Evolutionary conservation across 2,113 vertebrate species (phyloP).

Genomic region (Platycercus adscitus): DNA sequence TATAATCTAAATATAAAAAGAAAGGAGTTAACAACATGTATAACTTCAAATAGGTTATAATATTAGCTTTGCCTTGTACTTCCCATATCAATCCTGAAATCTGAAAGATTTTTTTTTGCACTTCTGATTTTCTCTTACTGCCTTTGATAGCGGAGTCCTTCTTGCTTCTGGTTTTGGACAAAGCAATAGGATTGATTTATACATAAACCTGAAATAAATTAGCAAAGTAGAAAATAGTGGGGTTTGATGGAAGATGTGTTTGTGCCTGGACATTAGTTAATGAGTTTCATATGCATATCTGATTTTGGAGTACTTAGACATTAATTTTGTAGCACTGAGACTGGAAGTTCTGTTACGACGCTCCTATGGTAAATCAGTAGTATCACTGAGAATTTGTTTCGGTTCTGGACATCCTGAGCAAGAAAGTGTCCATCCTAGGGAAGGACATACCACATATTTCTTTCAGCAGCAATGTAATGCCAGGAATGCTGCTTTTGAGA

Average conservation of each 20-base stretch:
- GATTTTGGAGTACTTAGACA: background rate
- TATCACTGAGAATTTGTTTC: background rate
- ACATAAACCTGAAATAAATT: background rate
- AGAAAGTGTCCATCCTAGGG: background rate
- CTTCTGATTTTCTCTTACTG: background rate
- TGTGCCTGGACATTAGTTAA: background rate
- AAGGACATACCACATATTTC: background rate
- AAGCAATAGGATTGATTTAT: background rate
- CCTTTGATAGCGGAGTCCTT: background rate
- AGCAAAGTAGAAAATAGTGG: background rate
- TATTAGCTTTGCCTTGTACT: background rate
- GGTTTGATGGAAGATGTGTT: background rate
- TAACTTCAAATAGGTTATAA: background rate
- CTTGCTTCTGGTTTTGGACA: background rate
- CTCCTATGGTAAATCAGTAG: background rate
- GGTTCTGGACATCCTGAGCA: fast-evolving
- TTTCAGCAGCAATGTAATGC: background rate
- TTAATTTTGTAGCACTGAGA: background rate
- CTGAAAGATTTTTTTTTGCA: background rate
- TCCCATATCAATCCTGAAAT: background rate
- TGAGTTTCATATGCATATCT: background rate
- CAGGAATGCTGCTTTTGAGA: background rate
- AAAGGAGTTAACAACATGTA: background rate
- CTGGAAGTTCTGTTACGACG: too few relatives aligned
- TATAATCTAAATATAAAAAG: background rate